Percentiles rank a stretch among this genome's conserved stretches.
Evolutionary conservation across 2,888 invertebrate species (phyloP).

Genomic region (Drosophila histrio): DNA sequence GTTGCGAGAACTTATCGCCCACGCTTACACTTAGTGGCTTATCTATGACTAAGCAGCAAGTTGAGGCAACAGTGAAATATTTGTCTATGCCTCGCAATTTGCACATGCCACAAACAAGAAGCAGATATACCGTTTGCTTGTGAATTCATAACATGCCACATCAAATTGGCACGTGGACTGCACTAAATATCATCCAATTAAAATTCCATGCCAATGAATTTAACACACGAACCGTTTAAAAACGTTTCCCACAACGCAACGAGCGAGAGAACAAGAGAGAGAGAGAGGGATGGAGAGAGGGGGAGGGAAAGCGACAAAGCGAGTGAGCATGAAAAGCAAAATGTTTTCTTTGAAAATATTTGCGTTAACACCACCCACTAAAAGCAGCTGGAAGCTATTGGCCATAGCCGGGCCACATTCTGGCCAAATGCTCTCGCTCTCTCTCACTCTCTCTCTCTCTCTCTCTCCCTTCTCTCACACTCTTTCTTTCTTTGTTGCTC

Average conservation of each 20-base stretch:
- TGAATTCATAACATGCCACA: constrained; percentile 54
- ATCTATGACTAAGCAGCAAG: constrained; percentile 61
- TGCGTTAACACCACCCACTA: constrained; percentile 65
- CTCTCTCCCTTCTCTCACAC: neutral
- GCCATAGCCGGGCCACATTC: constrained; percentile 26
- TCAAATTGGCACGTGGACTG: constrained; percentile 64
- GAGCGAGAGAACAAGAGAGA: constrained; percentile 18
- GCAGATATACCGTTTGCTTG: constrained; percentile 32
- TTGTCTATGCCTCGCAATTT: constrained; percentile 56
- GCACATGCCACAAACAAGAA: constrained; percentile 5
- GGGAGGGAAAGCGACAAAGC: neutral
- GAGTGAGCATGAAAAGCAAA: constrained; percentile 41
- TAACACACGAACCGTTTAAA: constrained; percentile 66
- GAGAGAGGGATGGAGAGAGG: constrained; percentile 6
- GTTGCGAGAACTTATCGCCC: constrained; percentile 47
- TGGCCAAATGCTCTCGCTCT: neutral
- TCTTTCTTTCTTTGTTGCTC: neutral
- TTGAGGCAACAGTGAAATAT: constrained; percentile 55
- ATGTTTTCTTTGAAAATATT: constrained; percentile 77
- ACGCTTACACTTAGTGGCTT: constrained; percentile 61
- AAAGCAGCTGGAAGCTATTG: constrained; percentile 39
- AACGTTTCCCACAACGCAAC: constrained; percentile 14
- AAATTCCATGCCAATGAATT: constrained; percentile 75
- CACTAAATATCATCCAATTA: constrained; percentile 75
- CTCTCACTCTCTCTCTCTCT: neutral